Percentiles rank a stretch among this genome's conserved stretches.
Evolutionary conservation across 2,888 invertebrate genomes (phyloP).

Genomic region (Thalpophila matura): DNA sequence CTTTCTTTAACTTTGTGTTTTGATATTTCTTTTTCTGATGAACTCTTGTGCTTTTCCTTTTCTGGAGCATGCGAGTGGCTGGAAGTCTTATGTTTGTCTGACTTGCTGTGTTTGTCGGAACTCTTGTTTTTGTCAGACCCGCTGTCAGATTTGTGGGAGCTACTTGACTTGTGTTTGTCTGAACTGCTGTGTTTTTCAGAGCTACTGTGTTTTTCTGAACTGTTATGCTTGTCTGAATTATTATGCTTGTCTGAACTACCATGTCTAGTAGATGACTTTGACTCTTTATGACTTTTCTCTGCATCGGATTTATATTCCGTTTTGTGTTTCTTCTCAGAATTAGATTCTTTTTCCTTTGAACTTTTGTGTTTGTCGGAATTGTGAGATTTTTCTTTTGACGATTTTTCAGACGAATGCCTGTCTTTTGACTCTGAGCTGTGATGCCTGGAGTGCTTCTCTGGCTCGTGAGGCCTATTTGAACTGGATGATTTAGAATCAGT

Average conservation of each 20-base stretch:
- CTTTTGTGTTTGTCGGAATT: constrained; percentile 75
- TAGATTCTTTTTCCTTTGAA: constrained; percentile 72
- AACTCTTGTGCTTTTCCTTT: constrained; percentile 71
- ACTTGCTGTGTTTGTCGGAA: constrained; percentile 64
- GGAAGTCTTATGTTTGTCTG: constrained; percentile 71
- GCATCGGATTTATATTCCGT: constrained; percentile 70
- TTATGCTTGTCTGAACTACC: constrained; percentile 67
- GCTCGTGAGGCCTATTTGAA: constrained; percentile 66
- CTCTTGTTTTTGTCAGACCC: constrained; percentile 72
- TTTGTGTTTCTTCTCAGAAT: constrained; percentile 75
- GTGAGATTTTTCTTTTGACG: constrained; percentile 73
- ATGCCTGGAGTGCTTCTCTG: constrained; percentile 70
- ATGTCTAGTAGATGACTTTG: constrained; percentile 61
- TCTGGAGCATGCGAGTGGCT: constrained; percentile 57
- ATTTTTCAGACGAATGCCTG: constrained; percentile 71
- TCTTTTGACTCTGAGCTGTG: constrained; percentile 71
- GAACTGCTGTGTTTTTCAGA: constrained; percentile 65
- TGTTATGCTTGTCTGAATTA: constrained; percentile 67
- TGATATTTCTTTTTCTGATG: constrained; percentile 73
- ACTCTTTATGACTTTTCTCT: constrained; percentile 71
- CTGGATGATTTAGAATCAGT: constrained; percentile 70
- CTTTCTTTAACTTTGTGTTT: constrained; percentile 77
- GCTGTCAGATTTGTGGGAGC: constrained; percentile 68
- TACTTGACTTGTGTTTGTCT: constrained; percentile 70
- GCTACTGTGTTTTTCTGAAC: constrained; percentile 69